These are phyloP conservation scores for Felis chaus DNA, from an alignment of 2,113 vertebrate genomes.

Conservation along the genomic window DNA sequence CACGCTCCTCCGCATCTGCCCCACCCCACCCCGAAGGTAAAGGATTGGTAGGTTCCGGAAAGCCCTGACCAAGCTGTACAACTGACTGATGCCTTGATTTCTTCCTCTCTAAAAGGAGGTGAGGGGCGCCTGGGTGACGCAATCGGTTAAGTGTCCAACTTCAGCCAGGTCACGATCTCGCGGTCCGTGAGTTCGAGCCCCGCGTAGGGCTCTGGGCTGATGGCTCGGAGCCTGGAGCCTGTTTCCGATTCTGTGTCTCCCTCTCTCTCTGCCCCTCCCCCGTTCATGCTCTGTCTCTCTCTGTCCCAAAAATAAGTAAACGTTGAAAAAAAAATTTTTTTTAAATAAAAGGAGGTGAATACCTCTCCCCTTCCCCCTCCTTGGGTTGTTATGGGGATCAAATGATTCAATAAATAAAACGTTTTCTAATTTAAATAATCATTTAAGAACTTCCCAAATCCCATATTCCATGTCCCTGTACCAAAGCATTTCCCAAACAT, in stretches of 20 bases:
- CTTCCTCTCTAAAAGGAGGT: not conserved
- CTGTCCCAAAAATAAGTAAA: too few relatives aligned
- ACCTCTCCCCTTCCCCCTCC: not conserved
- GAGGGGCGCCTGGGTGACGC: too few relatives aligned
- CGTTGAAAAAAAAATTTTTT: too few relatives aligned
- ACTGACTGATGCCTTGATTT: not conserved
- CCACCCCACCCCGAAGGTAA: not conserved
- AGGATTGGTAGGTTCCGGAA: not conserved
- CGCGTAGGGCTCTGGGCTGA: too few relatives aligned
- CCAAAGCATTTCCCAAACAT: not conserved
- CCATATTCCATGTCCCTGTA: not conserved
- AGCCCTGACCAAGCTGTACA: not conserved
- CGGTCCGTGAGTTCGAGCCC: too few relatives aligned
- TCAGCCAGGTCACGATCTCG: too few relatives aligned
- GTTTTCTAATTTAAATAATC: not conserved
- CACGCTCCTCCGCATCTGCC: fast-evolving
- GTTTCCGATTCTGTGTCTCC: too few relatives aligned
- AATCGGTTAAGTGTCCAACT: too few relatives aligned
- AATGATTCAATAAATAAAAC: not conserved
- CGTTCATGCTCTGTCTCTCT: too few relatives aligned
- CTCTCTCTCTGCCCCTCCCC: too few relatives aligned
- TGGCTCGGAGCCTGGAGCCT: too few relatives aligned
- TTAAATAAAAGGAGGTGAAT: not conserved
- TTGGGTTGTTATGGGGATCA: too few relatives aligned
- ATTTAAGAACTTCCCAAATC: not conserved